Evolutionary conservation across 2,797 vertebrate species (phyloP).

Genomic region (Siniperca undulata): DNA sequence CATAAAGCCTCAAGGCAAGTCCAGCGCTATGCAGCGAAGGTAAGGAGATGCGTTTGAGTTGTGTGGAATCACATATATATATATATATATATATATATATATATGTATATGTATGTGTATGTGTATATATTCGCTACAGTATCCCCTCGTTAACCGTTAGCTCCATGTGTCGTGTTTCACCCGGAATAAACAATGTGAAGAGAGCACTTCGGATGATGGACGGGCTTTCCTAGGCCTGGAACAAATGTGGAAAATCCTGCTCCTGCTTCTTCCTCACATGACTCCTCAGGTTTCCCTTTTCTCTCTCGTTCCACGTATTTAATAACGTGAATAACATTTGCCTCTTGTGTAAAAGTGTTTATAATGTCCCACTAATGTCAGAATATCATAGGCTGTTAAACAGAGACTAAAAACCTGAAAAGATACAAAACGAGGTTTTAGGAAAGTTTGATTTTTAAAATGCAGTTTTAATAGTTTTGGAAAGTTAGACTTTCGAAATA

Average conservation of each 20-base stretch:
- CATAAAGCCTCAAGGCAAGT: conserved; percentile 26
- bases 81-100: too few species aligned
- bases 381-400: neutral
- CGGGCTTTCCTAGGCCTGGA: neutral
- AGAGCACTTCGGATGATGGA: conserved; percentile 2
- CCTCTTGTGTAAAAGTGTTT: neutral
- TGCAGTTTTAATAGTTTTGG: neutral
- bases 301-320: neutral
- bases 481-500: neutral
- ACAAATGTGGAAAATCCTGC: conserved; percentile 24
- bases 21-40: conserved; percentile 62
- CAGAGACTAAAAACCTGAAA: neutral
- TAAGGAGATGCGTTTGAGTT: conserved; percentile 40
- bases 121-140: fast-evolving
- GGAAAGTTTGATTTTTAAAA: neutral
- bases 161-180: neutral
- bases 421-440: neutral
- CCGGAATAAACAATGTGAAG: neutral
- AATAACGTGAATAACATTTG: neutral
- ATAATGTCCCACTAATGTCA: neutral
- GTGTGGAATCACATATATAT: fast-evolving
- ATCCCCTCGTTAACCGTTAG: neutral
- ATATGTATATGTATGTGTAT: too few species aligned
- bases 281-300: conserved; percentile 15
- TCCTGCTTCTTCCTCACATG: conserved; percentile 1